Percentiles rank a stretch among this genome's conserved stretches.
Evolutionary conservation across 2,113 vertebrate genomes (phyloP).

Genomic region (Peromyscus maniculatus): DNA sequence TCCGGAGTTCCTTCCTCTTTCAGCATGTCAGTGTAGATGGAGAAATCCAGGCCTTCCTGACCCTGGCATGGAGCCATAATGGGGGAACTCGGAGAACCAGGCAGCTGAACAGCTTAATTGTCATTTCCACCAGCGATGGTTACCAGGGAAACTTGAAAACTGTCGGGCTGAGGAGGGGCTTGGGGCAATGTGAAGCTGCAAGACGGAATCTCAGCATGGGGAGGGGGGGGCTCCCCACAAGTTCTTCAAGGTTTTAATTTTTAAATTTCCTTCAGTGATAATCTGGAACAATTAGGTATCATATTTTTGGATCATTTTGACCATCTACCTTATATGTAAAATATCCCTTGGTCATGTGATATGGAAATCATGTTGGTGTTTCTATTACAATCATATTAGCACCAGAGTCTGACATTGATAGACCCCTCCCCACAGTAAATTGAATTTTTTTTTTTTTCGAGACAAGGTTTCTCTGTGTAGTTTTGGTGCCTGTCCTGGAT

Average conservation of each 20-base stretch:
- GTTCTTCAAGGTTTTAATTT: slow-evolving; percentile 46
- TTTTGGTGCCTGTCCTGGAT: too few species aligned
- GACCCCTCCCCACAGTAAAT: not conserved
- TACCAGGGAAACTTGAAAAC: slow-evolving; percentile 80
- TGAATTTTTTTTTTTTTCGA: not conserved
- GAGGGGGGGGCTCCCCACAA: not conserved
- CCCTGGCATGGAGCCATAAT: slow-evolving; percentile 67
- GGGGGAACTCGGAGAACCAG: slow-evolving; percentile 69
- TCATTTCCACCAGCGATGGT: slow-evolving; percentile 81
- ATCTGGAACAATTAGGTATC: slow-evolving; percentile 25
- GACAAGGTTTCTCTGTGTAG: too few species aligned
- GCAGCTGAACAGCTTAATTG: slow-evolving; percentile 78
- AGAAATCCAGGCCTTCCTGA: slow-evolving; percentile 57
- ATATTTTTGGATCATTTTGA: slow-evolving; percentile 2
- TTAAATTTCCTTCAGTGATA: not conserved
- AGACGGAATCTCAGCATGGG: slow-evolving; percentile 42
- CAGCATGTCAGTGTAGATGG: not conserved
- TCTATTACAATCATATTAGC: not conserved
- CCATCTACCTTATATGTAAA: not conserved
- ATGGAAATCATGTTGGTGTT: rapidly evolving
- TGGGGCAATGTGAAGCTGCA: slow-evolving; percentile 25
- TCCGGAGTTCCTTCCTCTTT: not conserved
- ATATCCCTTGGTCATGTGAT: not conserved
- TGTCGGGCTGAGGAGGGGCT: slow-evolving; percentile 64
- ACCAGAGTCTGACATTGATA: not conserved